Percentiles rank a stretch among this genome's conserved stretches.
Evolutionary conservation across 2,797 vertebrate species (phyloP).

Genomic region (Pristis pectinata): DNA sequence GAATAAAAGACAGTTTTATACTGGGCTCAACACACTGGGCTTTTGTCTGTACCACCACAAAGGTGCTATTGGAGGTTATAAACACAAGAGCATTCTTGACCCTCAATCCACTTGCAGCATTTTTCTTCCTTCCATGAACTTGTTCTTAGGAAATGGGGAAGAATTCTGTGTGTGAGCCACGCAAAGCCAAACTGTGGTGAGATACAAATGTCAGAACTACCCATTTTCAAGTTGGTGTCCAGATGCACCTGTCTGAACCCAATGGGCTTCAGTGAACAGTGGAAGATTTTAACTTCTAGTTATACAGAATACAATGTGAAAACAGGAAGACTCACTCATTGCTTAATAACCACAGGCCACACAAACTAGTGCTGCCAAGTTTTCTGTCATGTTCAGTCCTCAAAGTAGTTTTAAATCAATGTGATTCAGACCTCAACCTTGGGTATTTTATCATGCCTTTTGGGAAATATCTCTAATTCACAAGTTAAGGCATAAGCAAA

Average conservation of each 20-base stretch:
- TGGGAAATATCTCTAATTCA: not conserved
- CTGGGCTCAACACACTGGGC: constrained; percentile 65
- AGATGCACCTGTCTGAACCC: not conserved
- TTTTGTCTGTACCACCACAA: constrained; percentile 55
- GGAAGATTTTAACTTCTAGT: not conserved
- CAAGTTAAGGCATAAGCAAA: not conserved
- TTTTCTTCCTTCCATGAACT: not conserved
- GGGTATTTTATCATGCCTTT: not conserved
- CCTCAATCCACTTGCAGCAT: not conserved
- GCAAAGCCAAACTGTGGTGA: not conserved
- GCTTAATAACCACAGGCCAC: not conserved
- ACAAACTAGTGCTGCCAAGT: not conserved
- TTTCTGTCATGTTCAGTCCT: no score
- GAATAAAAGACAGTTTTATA: constrained; percentile 61
- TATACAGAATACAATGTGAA: not conserved
- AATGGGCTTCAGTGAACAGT: no score
- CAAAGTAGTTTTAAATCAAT: not conserved
- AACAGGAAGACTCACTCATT: not conserved
- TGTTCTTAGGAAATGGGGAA: not conserved
- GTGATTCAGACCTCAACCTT: not conserved
- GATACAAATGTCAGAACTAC: not conserved
- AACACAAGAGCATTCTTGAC: constrained; percentile 18
- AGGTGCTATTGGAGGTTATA: constrained; percentile 22
- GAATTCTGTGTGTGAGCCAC: not conserved
- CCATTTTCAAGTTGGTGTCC: constrained; percentile 7